Evolutionary conservation across 1,140 invertebrate species (phyloP).

Genomic region (Caenorhabditis remanei): DNA sequence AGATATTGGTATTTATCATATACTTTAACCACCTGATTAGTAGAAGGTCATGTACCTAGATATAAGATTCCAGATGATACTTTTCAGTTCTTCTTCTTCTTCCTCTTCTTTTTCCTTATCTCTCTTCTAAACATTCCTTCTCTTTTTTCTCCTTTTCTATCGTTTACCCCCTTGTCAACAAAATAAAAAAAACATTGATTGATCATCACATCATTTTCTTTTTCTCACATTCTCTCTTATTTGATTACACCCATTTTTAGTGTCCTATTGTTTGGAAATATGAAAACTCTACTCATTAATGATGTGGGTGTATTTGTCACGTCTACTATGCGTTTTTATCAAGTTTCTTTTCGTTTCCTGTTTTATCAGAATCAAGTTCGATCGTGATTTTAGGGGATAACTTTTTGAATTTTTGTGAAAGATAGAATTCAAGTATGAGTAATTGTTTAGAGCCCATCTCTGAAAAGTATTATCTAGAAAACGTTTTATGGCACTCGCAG

Average conservation of each 20-base stretch:
- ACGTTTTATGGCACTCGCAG: no score
- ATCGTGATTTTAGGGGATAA: no score
- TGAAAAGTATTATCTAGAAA: no score
- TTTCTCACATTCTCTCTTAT: slow-evolving; percentile 50
- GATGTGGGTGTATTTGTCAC: slow-evolving; percentile 43
- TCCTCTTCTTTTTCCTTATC: not conserved
- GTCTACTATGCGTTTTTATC: slow-evolving; percentile 22
- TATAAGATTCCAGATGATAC: not conserved
- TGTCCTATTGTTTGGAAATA: slow-evolving; percentile 43
- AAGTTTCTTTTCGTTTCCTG: not conserved
- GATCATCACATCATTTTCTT: slow-evolving; percentile 52
- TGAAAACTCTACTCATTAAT: slow-evolving; percentile 23
- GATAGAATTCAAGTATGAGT: no score
- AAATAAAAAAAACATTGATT: slow-evolving; percentile 48
- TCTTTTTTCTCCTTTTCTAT: not conserved
- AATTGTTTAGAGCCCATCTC: no score
- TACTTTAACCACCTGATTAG: slow-evolving; percentile 48
- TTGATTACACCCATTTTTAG: slow-evolving; percentile 52
- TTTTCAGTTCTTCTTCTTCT: not conserved
- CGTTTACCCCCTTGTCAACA: slow-evolving; percentile 27
- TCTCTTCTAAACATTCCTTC: slow-evolving; percentile 9
- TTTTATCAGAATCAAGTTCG: no score
- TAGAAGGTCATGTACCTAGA: slow-evolving; percentile 20
- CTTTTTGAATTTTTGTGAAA: no score
- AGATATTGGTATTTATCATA: slow-evolving; percentile 53